A percentile compares a stretch with the other conserved stretches of the same genome.
Conservation (phyloP, 2,888 invertebrate genomes). For the Tortricodes alternella region DNA sequence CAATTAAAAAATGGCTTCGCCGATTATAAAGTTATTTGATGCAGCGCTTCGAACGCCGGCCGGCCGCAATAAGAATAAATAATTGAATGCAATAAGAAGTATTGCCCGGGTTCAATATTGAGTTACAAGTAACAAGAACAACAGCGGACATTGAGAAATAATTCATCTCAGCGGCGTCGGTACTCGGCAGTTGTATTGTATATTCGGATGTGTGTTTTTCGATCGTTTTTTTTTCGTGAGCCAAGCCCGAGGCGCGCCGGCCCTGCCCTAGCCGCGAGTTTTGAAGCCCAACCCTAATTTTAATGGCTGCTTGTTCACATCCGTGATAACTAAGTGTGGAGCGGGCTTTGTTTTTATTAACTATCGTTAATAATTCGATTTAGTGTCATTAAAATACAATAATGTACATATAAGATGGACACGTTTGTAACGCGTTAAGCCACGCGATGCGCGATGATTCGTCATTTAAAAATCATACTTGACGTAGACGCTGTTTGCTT, state of each 20-base stretch:
- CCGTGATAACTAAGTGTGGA: conserved; percentile 71
- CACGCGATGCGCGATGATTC: conserved; percentile 7
- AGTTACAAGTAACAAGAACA: conserved; percentile 73
- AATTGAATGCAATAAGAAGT: conserved; percentile 48
- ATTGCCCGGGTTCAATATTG: conserved; percentile 59
- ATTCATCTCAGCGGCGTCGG: conserved; percentile 76
- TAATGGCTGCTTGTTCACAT: conserved; percentile 81
- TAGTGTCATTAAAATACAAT: conserved; percentile 14
- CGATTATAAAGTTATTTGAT: conserved; percentile 32
- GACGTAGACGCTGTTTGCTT: neutral
- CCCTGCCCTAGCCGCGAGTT: conserved; percentile 74
- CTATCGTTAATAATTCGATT: conserved; percentile 13
- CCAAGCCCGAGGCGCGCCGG: conserved; percentile 65
- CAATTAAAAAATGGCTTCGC: conserved; percentile 32
- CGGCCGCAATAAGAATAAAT: conserved; percentile 34
- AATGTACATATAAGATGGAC: conserved; percentile 16
- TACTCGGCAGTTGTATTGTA: conserved; percentile 69
- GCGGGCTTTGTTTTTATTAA: conserved; percentile 41
- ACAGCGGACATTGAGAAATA: conserved; percentile 74
- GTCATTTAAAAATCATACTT: conserved; percentile 7
- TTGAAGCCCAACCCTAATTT: conserved; percentile 82
- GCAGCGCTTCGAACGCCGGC: conserved; percentile 19
- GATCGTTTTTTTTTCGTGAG: conserved; percentile 59
- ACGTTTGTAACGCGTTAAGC: neutral
- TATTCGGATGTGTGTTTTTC: conserved; percentile 54